These are phyloP conservation scores for Conopomorpha cramerella DNA, from an alignment of 1,140 invertebrate genomes.

Conservation along the genomic window DNA sequence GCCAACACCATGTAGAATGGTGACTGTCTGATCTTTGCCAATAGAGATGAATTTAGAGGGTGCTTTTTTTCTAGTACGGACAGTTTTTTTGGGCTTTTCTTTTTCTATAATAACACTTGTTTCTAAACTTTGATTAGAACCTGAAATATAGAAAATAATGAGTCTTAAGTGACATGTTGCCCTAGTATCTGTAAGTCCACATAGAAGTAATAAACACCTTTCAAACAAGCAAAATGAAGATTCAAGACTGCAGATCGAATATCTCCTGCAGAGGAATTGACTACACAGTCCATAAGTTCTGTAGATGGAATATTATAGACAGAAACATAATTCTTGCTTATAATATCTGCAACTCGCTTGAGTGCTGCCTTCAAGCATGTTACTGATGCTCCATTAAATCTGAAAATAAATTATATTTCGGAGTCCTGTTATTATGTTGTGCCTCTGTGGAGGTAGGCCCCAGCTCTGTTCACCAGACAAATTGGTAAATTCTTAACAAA, in stretches of 20 bases:
- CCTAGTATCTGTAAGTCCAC: too few relatives aligned
- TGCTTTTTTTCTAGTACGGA: constrained; percentile 17
- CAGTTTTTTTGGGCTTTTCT: constrained; percentile 28
- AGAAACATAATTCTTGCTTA: constrained; percentile 51
- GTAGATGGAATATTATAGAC: constrained; percentile 61
- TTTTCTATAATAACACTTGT: constrained; percentile 30
- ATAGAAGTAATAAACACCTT: too few relatives aligned
- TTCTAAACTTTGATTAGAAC: constrained; percentile 28
- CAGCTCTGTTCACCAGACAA: too few relatives aligned
- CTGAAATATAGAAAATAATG: too few relatives aligned
- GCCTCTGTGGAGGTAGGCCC: too few relatives aligned
- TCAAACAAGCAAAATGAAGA: constrained; percentile 70
- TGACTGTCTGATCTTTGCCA: constrained; percentile 68
- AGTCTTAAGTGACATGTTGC: too few relatives aligned
- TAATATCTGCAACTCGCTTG: constrained; percentile 63
- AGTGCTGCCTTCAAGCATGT: constrained; percentile 69
- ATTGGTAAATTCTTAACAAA: too few relatives aligned
- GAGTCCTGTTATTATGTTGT: too few relatives aligned
- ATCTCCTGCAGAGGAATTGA: constrained; percentile 71
- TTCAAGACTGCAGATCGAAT: constrained; percentile 72
- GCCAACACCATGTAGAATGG: constrained; percentile 75
- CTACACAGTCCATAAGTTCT: constrained; percentile 67
- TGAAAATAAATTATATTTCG: too few relatives aligned
- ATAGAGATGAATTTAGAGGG: constrained; percentile 57
- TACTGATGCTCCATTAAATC: constrained; percentile 68